Base-by-base conservation (phyloP, 2,113 vertebrate species). In the Eurypyga helias region DNA sequence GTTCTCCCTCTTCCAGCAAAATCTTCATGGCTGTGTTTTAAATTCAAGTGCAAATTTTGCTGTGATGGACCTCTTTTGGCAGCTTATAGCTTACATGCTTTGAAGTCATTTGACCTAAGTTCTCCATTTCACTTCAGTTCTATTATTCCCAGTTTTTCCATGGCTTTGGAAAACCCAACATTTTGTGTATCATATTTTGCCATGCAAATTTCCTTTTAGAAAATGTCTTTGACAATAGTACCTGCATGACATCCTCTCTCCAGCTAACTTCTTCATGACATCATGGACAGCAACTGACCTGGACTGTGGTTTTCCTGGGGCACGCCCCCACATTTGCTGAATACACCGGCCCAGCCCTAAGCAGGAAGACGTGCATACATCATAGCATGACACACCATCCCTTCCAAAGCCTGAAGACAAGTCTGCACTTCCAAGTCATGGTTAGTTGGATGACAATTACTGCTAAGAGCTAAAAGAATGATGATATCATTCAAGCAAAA, bases 41-140 rank as follows among this genome's bases (percentile, higher is more conserved):
- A 89, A 83, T 71, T 60, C 45, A 84, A 89, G 70, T 48, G 34
- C 45, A 54, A 58, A 78, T 52, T 93, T 90, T 89, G 28, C 83
- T 92, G 89, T 89, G 71, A 87, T 75, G 48, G 72, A 61, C 88
- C 89, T 69, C 55, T 62, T 93, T 66, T 94, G 85, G 57, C 90
- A 94, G 51, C 33, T 70, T 52, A 28, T 17, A 34, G 23, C 10
- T 81, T 34, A 24, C 36, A n/a, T 21, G 23, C 34, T 86, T 66
- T 78, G 64, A 86, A 83, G 29, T 38, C 71, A 71, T 73, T 55
- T 77, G 69, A 91, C 67, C 83, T n/a, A 62, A 58, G 43, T 79
- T 95, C 84, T 85, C 41, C 13, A 16, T 73, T 94, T 83, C 58
- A 38, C 15, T 88, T 77, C 75, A 81, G 34, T 48, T 64, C 61